Evolutionary conservation across 1,140 invertebrate species (phyloP).

Genomic region (Pollicipes pollicipes): DNA sequence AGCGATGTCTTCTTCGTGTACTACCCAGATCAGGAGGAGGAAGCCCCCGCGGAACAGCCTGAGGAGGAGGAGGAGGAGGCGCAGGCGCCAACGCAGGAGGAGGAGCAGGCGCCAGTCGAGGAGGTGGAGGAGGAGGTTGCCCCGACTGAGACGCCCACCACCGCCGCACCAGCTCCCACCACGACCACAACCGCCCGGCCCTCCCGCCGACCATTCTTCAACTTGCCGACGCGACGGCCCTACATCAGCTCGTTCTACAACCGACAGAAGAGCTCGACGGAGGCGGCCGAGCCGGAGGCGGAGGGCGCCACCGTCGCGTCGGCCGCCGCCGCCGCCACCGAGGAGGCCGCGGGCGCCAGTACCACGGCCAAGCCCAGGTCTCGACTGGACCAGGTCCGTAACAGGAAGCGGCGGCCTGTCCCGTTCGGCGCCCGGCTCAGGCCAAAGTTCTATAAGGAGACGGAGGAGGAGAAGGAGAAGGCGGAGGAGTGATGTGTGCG

Average conservation of each 20-base stretch:
- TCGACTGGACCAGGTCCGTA: neutral
- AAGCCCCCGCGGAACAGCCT: neutral
- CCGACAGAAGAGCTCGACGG: neutral
- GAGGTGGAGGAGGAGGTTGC: neutral
- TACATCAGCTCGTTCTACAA: neutral
- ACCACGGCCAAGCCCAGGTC: neutral
- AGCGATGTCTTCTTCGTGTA: neutral
- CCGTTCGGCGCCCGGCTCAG: neutral
- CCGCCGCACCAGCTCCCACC: neutral
- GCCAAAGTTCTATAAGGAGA: neutral
- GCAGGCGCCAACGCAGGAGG: too few species aligned
- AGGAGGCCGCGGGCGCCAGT: neutral
- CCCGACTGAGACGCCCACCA: neutral
- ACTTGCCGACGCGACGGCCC: neutral
- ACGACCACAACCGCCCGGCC: neutral
- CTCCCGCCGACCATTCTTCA: neutral
- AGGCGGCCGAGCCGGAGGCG: neutral
- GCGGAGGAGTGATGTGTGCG: neutral
- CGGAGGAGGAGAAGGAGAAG: neutral
- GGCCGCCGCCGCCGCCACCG: too few species aligned
- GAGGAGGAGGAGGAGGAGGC: too few species aligned
- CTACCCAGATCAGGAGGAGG: neutral
- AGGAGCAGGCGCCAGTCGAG: neutral
- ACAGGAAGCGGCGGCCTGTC: neutral
- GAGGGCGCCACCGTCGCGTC: too few species aligned